A percentile compares a stretch with the other conserved stretches of the same genome.
Conservation (phyloP, 2,888 invertebrate genomes). For the Plebejus anna region DNA sequence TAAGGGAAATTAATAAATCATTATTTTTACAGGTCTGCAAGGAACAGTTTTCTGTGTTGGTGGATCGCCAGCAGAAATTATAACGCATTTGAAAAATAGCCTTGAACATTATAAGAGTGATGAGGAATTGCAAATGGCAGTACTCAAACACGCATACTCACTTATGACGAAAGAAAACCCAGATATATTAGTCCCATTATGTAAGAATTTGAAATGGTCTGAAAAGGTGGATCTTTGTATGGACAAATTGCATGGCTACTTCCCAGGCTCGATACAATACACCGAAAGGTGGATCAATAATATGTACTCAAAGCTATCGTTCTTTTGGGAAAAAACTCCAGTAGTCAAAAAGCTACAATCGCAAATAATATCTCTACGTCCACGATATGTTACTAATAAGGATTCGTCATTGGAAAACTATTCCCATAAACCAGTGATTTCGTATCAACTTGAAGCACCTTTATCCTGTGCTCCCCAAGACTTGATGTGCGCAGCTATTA, state of each 20-base stretch:
- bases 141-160: slow-evolving; percentile 43
- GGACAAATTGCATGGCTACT: slow-evolving; percentile 46
- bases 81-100: slow-evolving; percentile 43
- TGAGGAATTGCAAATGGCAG: slow-evolving; percentile 46
- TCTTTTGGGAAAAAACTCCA: slow-evolving; percentile 38
- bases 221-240: slow-evolving; percentile 41
- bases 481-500: slow-evolving; percentile 46
- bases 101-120: slow-evolving; percentile 43
- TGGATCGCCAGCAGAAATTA: slow-evolving; percentile 47
- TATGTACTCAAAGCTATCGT: slow-evolving; percentile 44
- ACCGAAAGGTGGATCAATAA: slow-evolving; percentile 46
- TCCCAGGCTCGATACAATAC: slow-evolving; percentile 55
- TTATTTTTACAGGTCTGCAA: slow-evolving; percentile 46
- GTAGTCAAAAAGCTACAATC: slow-evolving; percentile 44
- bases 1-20: no score
- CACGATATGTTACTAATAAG: slow-evolving; percentile 39
- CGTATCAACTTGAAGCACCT: slow-evolving; percentile 46
- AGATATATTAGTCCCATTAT: slow-evolving; percentile 40
- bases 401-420: slow-evolving; percentile 45
- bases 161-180: slow-evolving; percentile 39
- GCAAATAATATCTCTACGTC: slow-evolving; percentile 44
- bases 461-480: slow-evolving; percentile 44
- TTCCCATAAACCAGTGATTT: slow-evolving; percentile 43
- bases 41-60: slow-evolving; percentile 60
- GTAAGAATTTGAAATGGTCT: slow-evolving; percentile 34